Conservation (phyloP, 2,113 vertebrate genomes). For the Nothoprocta pentlandii region DNA sequence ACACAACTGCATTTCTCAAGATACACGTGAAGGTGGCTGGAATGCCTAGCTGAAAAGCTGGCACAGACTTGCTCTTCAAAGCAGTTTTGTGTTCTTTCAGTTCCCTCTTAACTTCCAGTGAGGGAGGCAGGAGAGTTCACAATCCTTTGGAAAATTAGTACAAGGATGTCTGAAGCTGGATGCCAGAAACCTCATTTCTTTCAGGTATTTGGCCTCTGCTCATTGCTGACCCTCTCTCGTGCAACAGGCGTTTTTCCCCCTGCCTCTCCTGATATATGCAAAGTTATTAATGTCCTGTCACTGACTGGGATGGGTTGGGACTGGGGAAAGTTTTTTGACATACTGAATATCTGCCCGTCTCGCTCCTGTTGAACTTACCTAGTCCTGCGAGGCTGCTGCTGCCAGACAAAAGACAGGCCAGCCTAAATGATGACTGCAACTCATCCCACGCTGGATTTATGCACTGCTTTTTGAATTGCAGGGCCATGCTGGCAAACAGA, state of each 20-base stretch:
- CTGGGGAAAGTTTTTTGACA: neutral
- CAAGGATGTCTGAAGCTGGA: neutral
- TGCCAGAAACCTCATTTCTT: neutral
- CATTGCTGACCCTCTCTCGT: neutral
- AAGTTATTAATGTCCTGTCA: neutral
- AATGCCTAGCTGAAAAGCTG: neutral
- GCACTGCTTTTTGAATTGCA: fast-evolving
- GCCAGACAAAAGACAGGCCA: fast-evolving
- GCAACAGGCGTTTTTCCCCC: neutral
- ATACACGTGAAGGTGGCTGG: fast-evolving
- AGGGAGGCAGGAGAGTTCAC: neutral
- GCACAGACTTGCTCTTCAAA: neutral
- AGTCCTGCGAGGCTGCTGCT: neutral
- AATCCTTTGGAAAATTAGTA: neutral
- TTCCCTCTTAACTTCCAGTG: neutral
- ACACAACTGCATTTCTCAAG: neutral
- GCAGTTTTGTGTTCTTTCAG: neutral
- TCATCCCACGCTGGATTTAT: neutral
- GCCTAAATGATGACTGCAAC: neutral
- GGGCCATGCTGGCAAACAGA: neutral
- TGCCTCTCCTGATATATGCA: neutral
- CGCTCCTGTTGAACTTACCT: neutral
- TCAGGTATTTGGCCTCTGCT: neutral
- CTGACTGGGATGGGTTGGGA: neutral
- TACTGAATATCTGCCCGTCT: neutral